A percentile compares a stretch with the other conserved stretches of the same genome.
phyloP scores from a whole-genome alignment of 2,113 vertebrate genomes.

The Nipponia nippon region DNA sequence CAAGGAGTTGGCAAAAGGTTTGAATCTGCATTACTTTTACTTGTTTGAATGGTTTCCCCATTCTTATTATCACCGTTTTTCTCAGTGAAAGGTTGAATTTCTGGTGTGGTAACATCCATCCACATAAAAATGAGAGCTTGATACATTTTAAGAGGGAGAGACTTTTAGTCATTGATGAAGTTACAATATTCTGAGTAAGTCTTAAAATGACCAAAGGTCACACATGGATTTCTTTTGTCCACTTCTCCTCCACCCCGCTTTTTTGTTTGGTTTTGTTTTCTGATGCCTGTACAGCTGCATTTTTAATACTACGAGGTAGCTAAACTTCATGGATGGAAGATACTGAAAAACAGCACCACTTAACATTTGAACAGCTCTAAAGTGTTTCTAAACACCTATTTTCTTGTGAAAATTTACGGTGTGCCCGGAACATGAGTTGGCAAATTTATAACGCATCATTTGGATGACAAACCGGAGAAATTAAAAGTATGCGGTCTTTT shows the following conservation, averaged over 20 bases:
- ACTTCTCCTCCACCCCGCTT: not conserved
- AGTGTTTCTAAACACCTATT: not conserved
- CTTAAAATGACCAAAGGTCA: not conserved
- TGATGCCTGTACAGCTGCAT: not conserved
- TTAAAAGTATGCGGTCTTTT: not conserved
- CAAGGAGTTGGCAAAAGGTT: not conserved
- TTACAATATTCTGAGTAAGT: not conserved
- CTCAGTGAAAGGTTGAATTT: not conserved
- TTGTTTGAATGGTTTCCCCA: not conserved
- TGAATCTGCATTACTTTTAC: not conserved
- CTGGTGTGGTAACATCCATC: not conserved
- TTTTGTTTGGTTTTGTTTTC: not conserved
- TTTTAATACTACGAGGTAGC: not conserved
- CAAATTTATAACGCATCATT: not conserved
- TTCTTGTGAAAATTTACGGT: not conserved
- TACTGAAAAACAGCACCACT: not conserved
- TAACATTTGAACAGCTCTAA: not conserved
- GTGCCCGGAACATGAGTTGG: not conserved
- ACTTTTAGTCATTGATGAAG: not conserved
- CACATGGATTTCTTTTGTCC: not conserved
- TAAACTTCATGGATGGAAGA: not conserved
- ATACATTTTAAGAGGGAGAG: not conserved
- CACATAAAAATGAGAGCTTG: not conserved
- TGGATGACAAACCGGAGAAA: slow-evolving; percentile 6
- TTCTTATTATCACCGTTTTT: not conserved